phyloP scores from a whole-genome alignment of 2,888 invertebrate genomes.

The Lithophane socia region DNA sequence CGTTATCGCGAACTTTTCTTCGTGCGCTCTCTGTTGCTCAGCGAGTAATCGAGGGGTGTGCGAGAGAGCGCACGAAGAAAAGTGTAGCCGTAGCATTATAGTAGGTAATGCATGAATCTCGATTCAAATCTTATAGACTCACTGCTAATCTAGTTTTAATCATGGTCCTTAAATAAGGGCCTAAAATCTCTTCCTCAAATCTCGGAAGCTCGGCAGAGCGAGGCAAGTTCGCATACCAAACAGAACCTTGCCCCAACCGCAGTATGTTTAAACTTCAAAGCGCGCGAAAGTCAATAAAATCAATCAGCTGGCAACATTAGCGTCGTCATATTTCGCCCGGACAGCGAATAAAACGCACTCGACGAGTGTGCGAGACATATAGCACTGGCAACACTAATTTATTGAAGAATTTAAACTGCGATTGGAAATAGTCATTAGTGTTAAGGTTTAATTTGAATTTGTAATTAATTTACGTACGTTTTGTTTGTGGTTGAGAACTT shows the following conservation, averaged over 20 bases:
- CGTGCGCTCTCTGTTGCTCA: too few species aligned
- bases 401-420: constrained; percentile 39
- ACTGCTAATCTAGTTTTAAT: not conserved
- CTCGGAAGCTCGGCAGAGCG: not conserved
- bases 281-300: constrained; percentile 56
- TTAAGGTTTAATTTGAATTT: constrained; percentile 30
- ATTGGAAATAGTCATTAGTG: constrained; percentile 40
- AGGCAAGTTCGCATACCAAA: constrained; percentile 30
- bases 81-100: too few species aligned
- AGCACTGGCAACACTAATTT: constrained; percentile 53
- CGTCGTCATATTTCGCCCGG: constrained; percentile 57
- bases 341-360: constrained; percentile 51
- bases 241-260: constrained; percentile 21
- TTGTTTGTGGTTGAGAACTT: not conserved
- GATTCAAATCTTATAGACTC: not conserved
- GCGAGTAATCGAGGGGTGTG: too few species aligned
- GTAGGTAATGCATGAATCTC: not conserved
- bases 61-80: too few species aligned
- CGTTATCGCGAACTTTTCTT: too few species aligned
- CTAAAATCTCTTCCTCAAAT: constrained; percentile 19
- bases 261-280: constrained; percentile 54
- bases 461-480: constrained; percentile 30
- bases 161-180: not conserved
- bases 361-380: constrained; percentile 45
- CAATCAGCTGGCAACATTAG: constrained; percentile 60